Evolutionary conservation across 2,113 vertebrate species (phyloP).

Genomic region (Thunnus thynnus): DNA sequence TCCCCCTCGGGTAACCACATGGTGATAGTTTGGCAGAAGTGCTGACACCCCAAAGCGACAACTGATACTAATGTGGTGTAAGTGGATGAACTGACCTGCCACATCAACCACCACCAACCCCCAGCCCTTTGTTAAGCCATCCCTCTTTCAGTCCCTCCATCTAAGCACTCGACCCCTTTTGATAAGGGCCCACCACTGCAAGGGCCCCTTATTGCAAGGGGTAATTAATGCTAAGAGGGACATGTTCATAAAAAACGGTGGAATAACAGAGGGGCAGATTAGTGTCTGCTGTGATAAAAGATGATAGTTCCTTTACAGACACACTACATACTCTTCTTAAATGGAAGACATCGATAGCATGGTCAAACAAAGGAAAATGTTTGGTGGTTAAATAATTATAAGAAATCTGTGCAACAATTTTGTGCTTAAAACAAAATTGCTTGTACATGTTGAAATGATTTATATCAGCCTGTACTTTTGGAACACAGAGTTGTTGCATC

Average conservation of each 20-base stretch:
- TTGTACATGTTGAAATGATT: too few species aligned
- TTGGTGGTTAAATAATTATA: not conserved
- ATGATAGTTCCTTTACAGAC: not conserved
- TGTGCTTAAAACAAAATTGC: too few species aligned
- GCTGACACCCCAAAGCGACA: slow-evolving; percentile 67
- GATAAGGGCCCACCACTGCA: slow-evolving; percentile 49
- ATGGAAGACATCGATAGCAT: too few species aligned
- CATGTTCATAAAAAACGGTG: slow-evolving; percentile 44
- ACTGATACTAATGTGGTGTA: slow-evolving; percentile 57
- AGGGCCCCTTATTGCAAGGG: slow-evolving; percentile 50
- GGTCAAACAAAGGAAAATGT: slow-evolving; percentile 2
- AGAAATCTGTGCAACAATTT: too few species aligned
- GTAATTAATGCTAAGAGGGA: slow-evolving; percentile 62
- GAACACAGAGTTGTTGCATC: too few species aligned
- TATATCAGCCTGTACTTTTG: too few species aligned
- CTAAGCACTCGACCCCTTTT: slow-evolving; percentile 42
- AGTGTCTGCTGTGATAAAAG: slow-evolving; percentile 26
- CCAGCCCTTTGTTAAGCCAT: slow-evolving; percentile 19
- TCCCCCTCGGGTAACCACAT: slow-evolving; percentile 40
- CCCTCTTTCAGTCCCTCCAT: slow-evolving; percentile 31
- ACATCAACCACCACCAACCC: slow-evolving; percentile 34
- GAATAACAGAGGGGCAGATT: slow-evolving; percentile 42
- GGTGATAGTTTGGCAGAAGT: slow-evolving; percentile 54
- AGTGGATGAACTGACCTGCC: slow-evolving; percentile 68
- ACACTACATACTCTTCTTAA: not conserved